phyloP scores from a whole-genome alignment of 2,113 vertebrate genomes.

The Macaca nemestrina region DNA sequence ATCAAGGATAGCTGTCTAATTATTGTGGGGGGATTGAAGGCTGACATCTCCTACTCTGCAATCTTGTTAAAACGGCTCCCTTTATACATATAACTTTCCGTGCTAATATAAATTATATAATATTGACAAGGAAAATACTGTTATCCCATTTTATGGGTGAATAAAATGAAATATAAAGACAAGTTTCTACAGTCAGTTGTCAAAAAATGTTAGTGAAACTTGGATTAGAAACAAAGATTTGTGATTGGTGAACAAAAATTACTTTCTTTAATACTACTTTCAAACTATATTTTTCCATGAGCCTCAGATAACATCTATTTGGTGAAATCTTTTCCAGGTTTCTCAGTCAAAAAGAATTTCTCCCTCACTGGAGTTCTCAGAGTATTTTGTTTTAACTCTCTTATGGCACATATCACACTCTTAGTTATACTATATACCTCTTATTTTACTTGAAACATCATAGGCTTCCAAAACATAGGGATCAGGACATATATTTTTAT shows the following conservation, averaged over 20 bases:
- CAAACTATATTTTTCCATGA: neutral
- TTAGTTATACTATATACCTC: neutral
- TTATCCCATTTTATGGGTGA: neutral
- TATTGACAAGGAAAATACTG: neutral
- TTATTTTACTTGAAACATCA: neutral
- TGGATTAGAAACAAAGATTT: neutral
- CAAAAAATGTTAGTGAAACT: neutral
- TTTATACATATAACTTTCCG: too few species aligned
- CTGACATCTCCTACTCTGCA: too few species aligned
- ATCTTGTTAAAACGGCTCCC: too few species aligned
- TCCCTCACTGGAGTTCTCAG: neutral
- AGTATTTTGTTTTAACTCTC: neutral
- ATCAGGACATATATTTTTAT: neutral
- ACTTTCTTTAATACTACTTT: neutral
- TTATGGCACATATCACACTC: neutral
- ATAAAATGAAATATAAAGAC: neutral
- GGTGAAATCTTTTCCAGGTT: neutral
- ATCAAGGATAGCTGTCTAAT: too few species aligned
- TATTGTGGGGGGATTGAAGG: too few species aligned
- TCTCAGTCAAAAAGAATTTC: neutral
- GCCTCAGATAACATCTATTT: neutral
- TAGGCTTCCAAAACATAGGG: neutral
- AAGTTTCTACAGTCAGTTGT: neutral
- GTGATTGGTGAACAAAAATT: neutral
- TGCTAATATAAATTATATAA: too few species aligned